Evolutionary conservation across 1,140 invertebrate species (phyloP).

Genomic region (Brachionus rotundiformis): DNA sequence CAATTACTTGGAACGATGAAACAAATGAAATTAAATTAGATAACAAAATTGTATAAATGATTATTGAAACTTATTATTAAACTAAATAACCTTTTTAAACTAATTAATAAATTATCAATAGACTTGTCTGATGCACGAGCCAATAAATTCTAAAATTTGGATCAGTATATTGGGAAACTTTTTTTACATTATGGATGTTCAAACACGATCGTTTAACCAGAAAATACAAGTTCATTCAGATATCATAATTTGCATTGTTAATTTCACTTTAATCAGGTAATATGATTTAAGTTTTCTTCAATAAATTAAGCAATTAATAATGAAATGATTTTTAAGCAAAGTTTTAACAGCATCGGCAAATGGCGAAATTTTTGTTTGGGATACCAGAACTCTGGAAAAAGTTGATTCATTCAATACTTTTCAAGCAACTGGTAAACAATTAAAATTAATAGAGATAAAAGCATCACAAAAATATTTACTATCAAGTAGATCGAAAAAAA

Average conservation of each 20-base stretch:
- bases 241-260: constrained; percentile 10
- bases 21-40: constrained; percentile 27
- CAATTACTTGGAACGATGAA: constrained; percentile 48
- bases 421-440: not conserved
- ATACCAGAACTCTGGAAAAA: not conserved
- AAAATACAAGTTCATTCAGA: constrained; percentile 32
- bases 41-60: constrained; percentile 34
- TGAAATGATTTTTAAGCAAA: not conserved
- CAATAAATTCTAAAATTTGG: constrained; percentile 3
- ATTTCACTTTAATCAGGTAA: constrained; percentile 26
- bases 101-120: not conserved
- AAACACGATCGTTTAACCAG: not conserved
- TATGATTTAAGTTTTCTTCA: too few relatives aligned
- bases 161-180: not conserved
- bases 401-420: not conserved
- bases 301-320: too few relatives aligned
- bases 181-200: constrained; percentile 46
- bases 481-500: not conserved
- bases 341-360: constrained; percentile 24
- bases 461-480: constrained; percentile 25
- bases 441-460: not conserved
- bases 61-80: too few relatives aligned
- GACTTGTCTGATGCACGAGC: constrained; percentile 23
- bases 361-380: constrained; percentile 45
- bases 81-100: too few relatives aligned